Conservation (phyloP, 2,888 invertebrate species). For the Eurytoma californica region DNA sequence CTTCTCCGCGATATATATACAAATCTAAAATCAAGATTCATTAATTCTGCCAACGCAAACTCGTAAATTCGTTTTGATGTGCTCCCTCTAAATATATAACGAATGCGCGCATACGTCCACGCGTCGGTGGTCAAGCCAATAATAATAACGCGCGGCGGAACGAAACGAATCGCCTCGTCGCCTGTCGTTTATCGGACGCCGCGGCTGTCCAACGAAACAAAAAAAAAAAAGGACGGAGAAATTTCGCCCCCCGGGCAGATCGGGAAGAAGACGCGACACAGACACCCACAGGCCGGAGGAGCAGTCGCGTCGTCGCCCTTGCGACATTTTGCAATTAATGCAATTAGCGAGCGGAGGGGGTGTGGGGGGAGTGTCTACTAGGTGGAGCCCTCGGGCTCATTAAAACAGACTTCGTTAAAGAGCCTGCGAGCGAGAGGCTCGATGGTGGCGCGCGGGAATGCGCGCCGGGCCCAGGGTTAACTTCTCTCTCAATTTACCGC, state of each 20-base stretch:
- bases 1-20: background rate
- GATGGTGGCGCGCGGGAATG: constrained; percentile 10
- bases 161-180: background rate
- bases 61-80: constrained; percentile 45
- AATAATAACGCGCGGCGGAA: constrained; percentile 16
- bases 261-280: background rate
- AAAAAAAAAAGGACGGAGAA: constrained; percentile 5
- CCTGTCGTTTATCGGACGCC: background rate
- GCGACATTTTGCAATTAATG: constrained; percentile 66
- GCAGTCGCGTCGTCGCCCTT: constrained; percentile 26
- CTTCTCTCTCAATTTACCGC: constrained; percentile 57
- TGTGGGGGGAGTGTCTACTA: constrained; percentile 50
- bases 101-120: background rate
- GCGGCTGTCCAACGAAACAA: background rate
- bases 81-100: constrained; percentile 28
- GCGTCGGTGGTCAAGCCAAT: constrained; percentile 21
- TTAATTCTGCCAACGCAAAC: constrained; percentile 32
- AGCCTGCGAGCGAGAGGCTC: constrained; percentile 21
- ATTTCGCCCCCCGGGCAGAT: background rate
- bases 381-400: constrained; percentile 61
- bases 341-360: constrained; percentile 62
- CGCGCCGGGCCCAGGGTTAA: constrained; percentile 11
- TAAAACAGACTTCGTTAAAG: constrained; percentile 69
- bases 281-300: background rate
- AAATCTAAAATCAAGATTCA: constrained; percentile 45